Base-by-base conservation (phyloP, 2,113 vertebrate species). In the Brevimyrus niger region DNA sequence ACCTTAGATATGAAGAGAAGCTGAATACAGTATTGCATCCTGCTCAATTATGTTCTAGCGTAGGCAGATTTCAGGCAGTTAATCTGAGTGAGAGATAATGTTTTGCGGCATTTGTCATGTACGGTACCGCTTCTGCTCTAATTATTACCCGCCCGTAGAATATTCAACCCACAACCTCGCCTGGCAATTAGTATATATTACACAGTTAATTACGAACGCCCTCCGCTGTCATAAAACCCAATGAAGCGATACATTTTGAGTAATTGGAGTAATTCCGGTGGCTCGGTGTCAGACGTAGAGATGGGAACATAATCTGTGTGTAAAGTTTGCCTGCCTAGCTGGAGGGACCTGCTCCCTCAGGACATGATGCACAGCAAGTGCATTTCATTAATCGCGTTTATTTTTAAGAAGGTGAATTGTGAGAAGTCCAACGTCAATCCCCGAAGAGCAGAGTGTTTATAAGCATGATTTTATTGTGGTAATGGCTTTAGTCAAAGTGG, bases 401-500 rank as follows among this genome's bases (percentile, higher is more conserved):
- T 85, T 84, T 84, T 89, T 84, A 84, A 88, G 85, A 61, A 90
- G 87, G 87, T 69, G 76, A 88, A 88, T 80, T 47, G 89, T 10
- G 61, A 76, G 27, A 27, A 15, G 31, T 48, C 35, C 90, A 89
- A 8, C 84, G 38, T 53, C 88, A 51, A n/a, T 76, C 88, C 89
- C 76, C 31, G 46, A 90, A n/a, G 55, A 88, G 87, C 31, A 50
- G 48, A 50, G 69, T 89, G 85, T 87, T 89, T 86, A 86, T 89
- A 89, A 46, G 83, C 61, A 55, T 76, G 82, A 86, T 86, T 90
- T 85, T 90, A 88, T 55, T 73, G 73, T 76, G 53, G 27, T 87
- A 58, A 55, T 89, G 91, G 91, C 92, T 90, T 91, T 87, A 92
- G 95, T 97, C 95, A 96, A 95, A 96, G 95, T 96, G 95, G 95